phyloP scores from a whole-genome alignment of 2,888 invertebrate genomes.

The Thera obeliscata region DNA sequence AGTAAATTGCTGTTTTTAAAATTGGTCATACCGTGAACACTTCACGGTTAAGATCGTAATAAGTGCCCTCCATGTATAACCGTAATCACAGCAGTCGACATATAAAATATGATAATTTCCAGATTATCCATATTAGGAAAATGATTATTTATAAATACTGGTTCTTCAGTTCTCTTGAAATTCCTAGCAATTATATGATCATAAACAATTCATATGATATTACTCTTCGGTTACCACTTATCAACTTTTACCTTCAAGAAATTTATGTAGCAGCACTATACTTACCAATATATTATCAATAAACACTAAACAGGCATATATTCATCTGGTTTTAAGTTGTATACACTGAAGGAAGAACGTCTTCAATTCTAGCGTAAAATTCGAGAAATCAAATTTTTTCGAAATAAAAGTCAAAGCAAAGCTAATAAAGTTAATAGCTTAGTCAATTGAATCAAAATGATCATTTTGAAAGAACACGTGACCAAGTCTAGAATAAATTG shows the following conservation, averaged over 20 bases:
- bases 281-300: too few species aligned
- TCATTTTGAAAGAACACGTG: too few species aligned
- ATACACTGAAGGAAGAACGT: neutral
- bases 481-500: neutral
- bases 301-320: too few species aligned
- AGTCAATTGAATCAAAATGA: too few species aligned
- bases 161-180: conserved; percentile 15
- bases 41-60: conserved; percentile 49
- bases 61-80: conserved; percentile 42
- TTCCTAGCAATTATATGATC: conserved; percentile 18
- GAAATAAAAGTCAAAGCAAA: too few species aligned
- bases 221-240: conserved; percentile 7
- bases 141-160: conserved; percentile 19
- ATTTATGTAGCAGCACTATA: neutral
- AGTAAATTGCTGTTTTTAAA: conserved; percentile 57
- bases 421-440: too few species aligned
- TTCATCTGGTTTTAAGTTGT: too few species aligned
- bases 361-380: neutral
- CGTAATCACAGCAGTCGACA: conserved; percentile 42
- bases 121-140: conserved; percentile 12
- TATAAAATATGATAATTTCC: conserved; percentile 31
- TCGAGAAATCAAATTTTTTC: too few species aligned
- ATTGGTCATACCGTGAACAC: conserved; percentile 48
- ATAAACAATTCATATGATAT: conserved; percentile 30
- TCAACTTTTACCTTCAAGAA: conserved; percentile 9